Evolutionary conservation across 2,113 vertebrate species (phyloP), one percentile per base, ranked within the genome.

Genomic region (Cyanistes caeruleus): DNA sequence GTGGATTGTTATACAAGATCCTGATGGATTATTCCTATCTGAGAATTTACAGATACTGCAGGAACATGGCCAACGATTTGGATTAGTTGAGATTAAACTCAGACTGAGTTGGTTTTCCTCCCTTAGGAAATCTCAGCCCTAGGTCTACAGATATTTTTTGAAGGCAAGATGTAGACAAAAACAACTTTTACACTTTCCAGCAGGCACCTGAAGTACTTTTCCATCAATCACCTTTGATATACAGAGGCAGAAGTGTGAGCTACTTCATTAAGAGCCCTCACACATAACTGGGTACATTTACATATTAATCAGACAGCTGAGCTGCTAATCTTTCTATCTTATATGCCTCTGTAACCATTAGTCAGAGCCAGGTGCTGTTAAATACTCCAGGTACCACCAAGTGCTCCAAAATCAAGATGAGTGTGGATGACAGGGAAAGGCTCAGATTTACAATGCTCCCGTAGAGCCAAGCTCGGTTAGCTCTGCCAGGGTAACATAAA

Each of bases 271-370:
- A 97, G 95, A 97, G 86, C 94, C 91, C 93, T 98, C 96, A 93
- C 87, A 96, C 94, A 83, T 96, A 98, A 97, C 96, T 91, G 94
- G 91, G 79, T 96, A 96, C 68, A 98, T 98, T 98, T 98, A 96
- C 98, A 97, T 98, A 98, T 97, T 98, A 98, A 98, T 96, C 93
- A 98, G 96, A 93, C 97, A 97, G 97, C 93, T 89, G 94, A 98
- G 97, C 95, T 96, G 85, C 95, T 97, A 96, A 97, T 97, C 96
- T 93, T 96, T 92, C 93, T 97, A 84, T 94, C 97, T 97, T 83
- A 90, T 24, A 83, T 90, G 95, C 86, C 91, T 84, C 93, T 95
- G 86, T 96, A 97, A 95, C 96, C 96, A 91, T 97, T 91, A 94
- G 94, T 97, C 96, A 97, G 93, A 87, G 94, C 91, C 5, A 58